Percentiles rank a stretch among this genome's conserved stretches.
Conservation (phyloP, 1,140 invertebrate genomes). For the Mesaphorura yosii region DNA sequence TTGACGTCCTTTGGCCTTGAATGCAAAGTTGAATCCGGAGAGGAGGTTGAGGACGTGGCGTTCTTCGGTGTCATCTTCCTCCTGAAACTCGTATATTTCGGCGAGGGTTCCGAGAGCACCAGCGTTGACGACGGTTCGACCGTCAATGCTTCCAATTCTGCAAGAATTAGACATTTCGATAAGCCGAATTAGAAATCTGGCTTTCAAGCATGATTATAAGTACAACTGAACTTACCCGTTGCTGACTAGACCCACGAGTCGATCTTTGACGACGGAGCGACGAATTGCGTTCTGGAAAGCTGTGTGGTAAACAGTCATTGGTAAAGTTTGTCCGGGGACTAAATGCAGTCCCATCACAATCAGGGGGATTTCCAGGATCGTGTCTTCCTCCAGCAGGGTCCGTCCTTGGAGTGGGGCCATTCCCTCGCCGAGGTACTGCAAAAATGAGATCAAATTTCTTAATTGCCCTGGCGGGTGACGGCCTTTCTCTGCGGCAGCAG, state of each 20-base stretch:
- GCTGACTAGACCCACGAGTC: constrained; percentile 51
- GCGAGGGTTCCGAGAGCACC: constrained; percentile 51
- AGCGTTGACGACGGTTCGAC: constrained; percentile 7
- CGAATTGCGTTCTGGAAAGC: constrained; percentile 44
- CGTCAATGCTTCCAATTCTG: constrained; percentile 16
- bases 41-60: background rate
- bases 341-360: constrained; percentile 49
- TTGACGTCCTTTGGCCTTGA: constrained; percentile 54
- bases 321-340: constrained; percentile 60
- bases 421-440: constrained; percentile 51
- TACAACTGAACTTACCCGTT: constrained; percentile 25
- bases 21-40: constrained; percentile 34
- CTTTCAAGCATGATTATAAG: constrained; percentile 5
- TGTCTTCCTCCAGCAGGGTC: constrained; percentile 40
- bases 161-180: constrained; percentile 2
- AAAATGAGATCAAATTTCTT: constrained; percentile 2
- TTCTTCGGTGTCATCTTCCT: constrained; percentile 34
- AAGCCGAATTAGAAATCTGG: too few species aligned
- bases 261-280: constrained; percentile 44
- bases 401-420: constrained; percentile 50
- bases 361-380: constrained; percentile 44
- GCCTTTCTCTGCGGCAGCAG: too few species aligned
- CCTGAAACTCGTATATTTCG: constrained; percentile 54
- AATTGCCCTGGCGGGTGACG: too few species aligned
- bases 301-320: constrained; percentile 50